Percentiles rank a stretch among this genome's conserved stretches.
These are phyloP conservation scores for Biston betularia DNA, from an alignment of 2,888 invertebrate species.

Conservation along the genomic window DNA sequence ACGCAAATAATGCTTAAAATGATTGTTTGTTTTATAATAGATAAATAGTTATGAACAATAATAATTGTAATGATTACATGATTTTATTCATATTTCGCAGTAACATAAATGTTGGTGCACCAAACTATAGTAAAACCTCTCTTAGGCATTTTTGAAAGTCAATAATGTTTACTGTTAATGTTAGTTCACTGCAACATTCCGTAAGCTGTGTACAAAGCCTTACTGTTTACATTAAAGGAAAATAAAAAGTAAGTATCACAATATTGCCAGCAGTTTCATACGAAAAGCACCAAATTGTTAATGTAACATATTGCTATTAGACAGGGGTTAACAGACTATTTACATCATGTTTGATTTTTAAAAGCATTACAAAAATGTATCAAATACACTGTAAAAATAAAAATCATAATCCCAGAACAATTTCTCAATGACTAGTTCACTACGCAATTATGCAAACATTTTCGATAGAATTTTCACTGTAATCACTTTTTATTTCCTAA, in stretches of 20 bases:
- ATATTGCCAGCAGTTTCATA: slow-evolving; percentile 72
- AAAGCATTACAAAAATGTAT: slow-evolving; percentile 40
- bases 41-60: slow-evolving; percentile 31
- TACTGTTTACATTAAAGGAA: slow-evolving; percentile 66
- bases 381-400: slow-evolving; percentile 47
- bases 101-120: slow-evolving; percentile 62
- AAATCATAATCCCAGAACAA: slow-evolving; percentile 35
- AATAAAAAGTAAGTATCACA: slow-evolving; percentile 75
- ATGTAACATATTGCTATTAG: slow-evolving; percentile 63
- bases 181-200: slow-evolving; percentile 84
- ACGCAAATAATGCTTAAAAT: slow-evolving; percentile 33
- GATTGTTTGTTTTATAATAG: slow-evolving; percentile 18
- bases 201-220: slow-evolving; percentile 86
- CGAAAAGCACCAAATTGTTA: slow-evolving; percentile 79
- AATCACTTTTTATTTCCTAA: slow-evolving; percentile 62
- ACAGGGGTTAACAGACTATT: slow-evolving; percentile 68
- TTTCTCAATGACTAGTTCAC: slow-evolving; percentile 76
- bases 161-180: slow-evolving; percentile 75
- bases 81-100: slow-evolving; percentile 26
- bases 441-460: slow-evolving; percentile 52
- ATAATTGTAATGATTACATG: slow-evolving; percentile 27
- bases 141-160: slow-evolving; percentile 28
- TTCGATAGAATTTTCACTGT: slow-evolving; percentile 18
- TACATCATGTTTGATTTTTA: slow-evolving; percentile 64
- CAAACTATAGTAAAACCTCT: slow-evolving; percentile 52